Evolutionary conservation across 2,888 invertebrate genomes (phyloP), one percentile per base, ranked within the genome.

Genomic region (Amaurobius ferox): DNA sequence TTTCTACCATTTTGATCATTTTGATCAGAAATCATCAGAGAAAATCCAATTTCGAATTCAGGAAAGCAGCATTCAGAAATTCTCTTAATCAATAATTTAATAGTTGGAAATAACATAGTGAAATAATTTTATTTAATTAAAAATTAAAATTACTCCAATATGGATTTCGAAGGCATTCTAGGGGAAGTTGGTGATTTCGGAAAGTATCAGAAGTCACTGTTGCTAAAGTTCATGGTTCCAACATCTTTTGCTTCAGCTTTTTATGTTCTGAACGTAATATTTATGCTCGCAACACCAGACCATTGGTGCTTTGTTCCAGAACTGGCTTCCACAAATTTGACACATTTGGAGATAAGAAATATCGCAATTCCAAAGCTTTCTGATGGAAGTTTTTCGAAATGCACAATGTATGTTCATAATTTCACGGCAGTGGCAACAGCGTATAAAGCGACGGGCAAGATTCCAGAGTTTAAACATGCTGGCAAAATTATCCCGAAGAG

Each of bases 231-330:
- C 16, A 87, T 87, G 80, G 72, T 62, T 3, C 87, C 87, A 7
- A 87, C 87, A 0, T 77, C 87, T 1, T 80, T 87, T 9, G 80
- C 80, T 2, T 80, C 87, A 2, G 80, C 80, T 9, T 77, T 87
- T 44, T 87, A 87, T 16, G 80, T 80, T 0, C 55, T 87, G 13
- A 87, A 87, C 29, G 80, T 87, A 7, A 87, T 87, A 39, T 90
- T 94, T 89, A 92, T 93, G 28, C 90, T 94, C 77, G 92, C 93
- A 79, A 92, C 93, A 71, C 93, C 94, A 3, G 92, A 93, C 66
- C 93, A 94, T 90, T 93, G 93, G 93, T 94, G 94, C 88, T 90
- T 91, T 71, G 93, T 94, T 19, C 92, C 93, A 0, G 93, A 93
- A 30, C 90, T 92, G 68, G 91, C 70, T 2, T 66, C 77, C 13